Conservation (phyloP, 1,140 invertebrate genomes). For the Cardiocondyla obscurior region DNA sequence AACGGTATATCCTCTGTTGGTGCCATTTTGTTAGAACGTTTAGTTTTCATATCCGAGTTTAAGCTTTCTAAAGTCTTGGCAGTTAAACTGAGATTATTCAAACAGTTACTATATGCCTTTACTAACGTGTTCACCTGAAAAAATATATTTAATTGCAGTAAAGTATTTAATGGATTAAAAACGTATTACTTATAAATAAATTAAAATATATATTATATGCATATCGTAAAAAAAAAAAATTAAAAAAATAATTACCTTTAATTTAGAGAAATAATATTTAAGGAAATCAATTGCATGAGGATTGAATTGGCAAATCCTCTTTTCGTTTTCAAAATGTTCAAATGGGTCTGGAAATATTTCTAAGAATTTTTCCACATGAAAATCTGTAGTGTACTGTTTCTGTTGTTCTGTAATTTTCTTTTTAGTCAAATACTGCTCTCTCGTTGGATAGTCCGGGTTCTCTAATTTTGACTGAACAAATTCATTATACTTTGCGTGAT, state of each 20-base stretch:
- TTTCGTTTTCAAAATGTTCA: conserved; percentile 81
- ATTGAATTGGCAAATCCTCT: conserved; percentile 73
- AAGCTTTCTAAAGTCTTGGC: conserved; percentile 59
- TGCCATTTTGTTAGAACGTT: conserved; percentile 42
- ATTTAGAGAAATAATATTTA: conserved; percentile 70
- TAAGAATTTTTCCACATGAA: conserved; percentile 84
- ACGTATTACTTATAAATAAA: too few species aligned
- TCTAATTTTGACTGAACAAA: conserved; percentile 81
- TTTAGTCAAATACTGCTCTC: conserved; percentile 82
- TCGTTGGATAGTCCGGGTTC: conserved; percentile 84
- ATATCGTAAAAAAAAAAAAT: too few species aligned
- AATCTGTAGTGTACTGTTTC: conserved; percentile 80
- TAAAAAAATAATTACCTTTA: conserved; percentile 69
- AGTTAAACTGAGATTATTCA: conserved; percentile 75
- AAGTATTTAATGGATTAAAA: too few species aligned
- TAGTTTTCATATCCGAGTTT: conserved; percentile 66
- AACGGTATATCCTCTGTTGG: conserved; percentile 77
- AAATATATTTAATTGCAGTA: background rate
- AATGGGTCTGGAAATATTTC: conserved; percentile 85
- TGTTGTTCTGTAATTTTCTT: conserved; percentile 76
- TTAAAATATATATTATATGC: too few species aligned
- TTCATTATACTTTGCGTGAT: conserved; percentile 70
- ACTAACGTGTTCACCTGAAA: conserved; percentile 55
- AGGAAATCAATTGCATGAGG: conserved; percentile 77
- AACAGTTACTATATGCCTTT: conserved; percentile 57